phyloP scores from a whole-genome alignment of 2,113 vertebrate species.

The Neofelis nebulosa region DNA sequence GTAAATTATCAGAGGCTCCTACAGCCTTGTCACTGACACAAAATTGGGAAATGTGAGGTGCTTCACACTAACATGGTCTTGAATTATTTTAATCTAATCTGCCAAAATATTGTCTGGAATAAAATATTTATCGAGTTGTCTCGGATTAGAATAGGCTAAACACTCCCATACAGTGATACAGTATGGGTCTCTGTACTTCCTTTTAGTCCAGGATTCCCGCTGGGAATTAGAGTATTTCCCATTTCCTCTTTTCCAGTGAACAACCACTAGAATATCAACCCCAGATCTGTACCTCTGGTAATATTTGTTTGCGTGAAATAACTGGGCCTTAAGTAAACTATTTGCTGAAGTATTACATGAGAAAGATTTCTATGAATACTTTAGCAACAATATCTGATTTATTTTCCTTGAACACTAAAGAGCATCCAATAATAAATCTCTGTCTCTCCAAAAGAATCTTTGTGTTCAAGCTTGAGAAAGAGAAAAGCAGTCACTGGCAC shows the following conservation, averaged over 20 bases:
- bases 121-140: not conserved
- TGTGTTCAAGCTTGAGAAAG: not conserved
- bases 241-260: not conserved
- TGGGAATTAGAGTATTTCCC: too few relatives aligned
- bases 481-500: not conserved
- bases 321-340: not conserved
- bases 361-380: not conserved
- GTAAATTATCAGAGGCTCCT: not conserved
- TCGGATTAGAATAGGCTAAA: not conserved
- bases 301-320: not conserved
- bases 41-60: not conserved
- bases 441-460: not conserved
- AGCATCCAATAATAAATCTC: not conserved
- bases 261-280: not conserved
- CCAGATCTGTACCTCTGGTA: not conserved
- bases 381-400: not conserved
- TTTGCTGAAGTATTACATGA: not conserved
- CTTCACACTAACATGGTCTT: not conserved
- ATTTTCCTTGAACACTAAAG: not conserved
- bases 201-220: not conserved
- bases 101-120: not conserved
- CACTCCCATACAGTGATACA: not conserved
- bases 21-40: not conserved
- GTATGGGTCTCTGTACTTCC: not conserved
- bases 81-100: not conserved